Percentiles rank a stretch among this genome's conserved stretches.
phyloP scores from a whole-genome alignment of 2,113 vertebrate species.

The Callipepla squamata region DNA sequence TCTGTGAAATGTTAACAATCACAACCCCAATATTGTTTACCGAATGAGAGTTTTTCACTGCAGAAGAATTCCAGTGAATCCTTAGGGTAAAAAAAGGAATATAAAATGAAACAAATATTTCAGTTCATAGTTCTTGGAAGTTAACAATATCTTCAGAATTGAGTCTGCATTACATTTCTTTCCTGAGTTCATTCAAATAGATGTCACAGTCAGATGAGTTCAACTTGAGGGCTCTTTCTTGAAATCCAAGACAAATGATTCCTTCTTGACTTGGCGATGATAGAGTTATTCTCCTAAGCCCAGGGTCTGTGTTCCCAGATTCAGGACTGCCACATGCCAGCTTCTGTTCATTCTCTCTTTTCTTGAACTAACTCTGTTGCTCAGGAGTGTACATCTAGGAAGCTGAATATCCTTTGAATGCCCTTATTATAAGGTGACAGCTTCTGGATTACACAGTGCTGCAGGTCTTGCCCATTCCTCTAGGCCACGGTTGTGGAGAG shows the following conservation, averaged over 20 bases:
- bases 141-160: conserved; percentile 17
- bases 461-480: background rate
- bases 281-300: background rate
- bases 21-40: conserved; percentile 65
- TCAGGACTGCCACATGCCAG: background rate
- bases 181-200: background rate
- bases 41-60: conserved; percentile 57
- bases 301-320: background rate
- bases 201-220: background rate
- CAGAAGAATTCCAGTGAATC: conserved; percentile 23
- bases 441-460: background rate
- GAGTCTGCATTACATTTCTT: background rate
- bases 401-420: background rate
- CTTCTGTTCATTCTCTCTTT: background rate
- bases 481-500: background rate
- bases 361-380: background rate
- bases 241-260: rapidly evolving
- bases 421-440: background rate
- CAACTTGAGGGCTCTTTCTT: background rate
- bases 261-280: background rate
- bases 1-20: conserved; percentile 70
- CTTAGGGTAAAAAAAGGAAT: conserved; percentile 7
- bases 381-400: background rate
- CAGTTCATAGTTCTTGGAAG: background rate
- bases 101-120: conserved; percentile 43